Evolutionary conservation across 30 jellyfish, hydroid and myxozoan species (phyloP).

Genomic region (Hydractinia symbiolongicarpus): DNA sequence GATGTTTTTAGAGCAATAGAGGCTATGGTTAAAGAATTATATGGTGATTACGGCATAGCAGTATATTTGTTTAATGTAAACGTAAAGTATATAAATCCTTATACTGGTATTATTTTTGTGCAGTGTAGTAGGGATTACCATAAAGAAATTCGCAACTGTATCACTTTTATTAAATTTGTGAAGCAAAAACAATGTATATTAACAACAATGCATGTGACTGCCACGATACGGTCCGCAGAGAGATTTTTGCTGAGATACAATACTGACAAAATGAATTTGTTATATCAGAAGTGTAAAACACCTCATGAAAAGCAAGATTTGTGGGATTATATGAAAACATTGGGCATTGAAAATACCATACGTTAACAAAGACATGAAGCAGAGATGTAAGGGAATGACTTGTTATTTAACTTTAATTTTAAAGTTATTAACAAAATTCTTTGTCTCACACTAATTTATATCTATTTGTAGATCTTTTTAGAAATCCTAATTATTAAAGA

Average conservation of each 20-base stretch:
- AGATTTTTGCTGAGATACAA: conserved; percentile 7
- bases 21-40: conserved; percentile 6
- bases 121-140: conserved; percentile 25
- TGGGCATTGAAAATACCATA: not conserved
- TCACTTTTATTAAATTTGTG: conserved; percentile 18
- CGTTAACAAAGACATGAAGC: not conserved
- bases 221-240: conserved; percentile 33
- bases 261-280: conserved; percentile 5
- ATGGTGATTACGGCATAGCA: conserved; percentile 33
- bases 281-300: conserved; percentile 13
- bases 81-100: conserved; percentile 25
- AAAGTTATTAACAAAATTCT: too few relatives aligned
- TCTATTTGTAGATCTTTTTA: too few relatives aligned
- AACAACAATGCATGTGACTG: conserved; percentile 26
- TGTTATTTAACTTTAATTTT: too few relatives aligned
- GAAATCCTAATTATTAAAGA: too few relatives aligned
- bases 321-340: conserved; percentile 7
- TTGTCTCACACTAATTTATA: too few relatives aligned
- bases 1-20: conserved; percentile 9
- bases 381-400: not conserved
- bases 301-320: conserved; percentile 4
- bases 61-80: not conserved
- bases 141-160: conserved; percentile 18
- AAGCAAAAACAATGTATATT: conserved; percentile 13
- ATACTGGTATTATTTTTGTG: conserved; percentile 20